Evolutionary conservation across 2,888 invertebrate species (phyloP), one percentile per base, ranked within the genome.

Genomic region (Drosophila prolongata): DNA sequence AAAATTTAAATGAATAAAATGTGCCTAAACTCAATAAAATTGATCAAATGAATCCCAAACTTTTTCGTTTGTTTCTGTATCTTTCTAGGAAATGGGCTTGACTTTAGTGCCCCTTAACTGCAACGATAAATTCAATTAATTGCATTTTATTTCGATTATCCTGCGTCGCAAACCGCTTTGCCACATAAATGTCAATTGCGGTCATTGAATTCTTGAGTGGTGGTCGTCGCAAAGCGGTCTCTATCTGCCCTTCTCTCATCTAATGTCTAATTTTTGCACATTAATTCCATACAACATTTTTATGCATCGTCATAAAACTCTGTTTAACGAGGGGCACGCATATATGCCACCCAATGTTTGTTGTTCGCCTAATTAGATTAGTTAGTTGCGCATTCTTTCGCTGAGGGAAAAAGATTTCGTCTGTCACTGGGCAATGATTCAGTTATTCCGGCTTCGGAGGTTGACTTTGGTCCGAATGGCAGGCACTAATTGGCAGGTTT

Each of bases 91-190:
- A 34, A 14, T 44, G 19, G 50, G 13, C 43, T 54, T 55, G 59
- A 65, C 71, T 62, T 84, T 75, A 84, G 78, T 50, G 76, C 46
- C 68, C 78, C 34, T 40, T 46, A 77, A 86, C 79, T 82, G 83
- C 87, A 87, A 77, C 81, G 77, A 88, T 87, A 88, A 88, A 89
- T 89, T 87, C 80, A 79, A 87, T 84, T 84, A 88, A 89, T 87
- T 89, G 87, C 89, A 89, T 78, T 87, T 80, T 78, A 85, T 83
- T 87, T 85, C 89, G 81, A 88, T 87, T 80, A 84, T 75, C 52
- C 52, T 47, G 27, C 44, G 30, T 35, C 44, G 49, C 30, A n/a
- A 37, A 16, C 64, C 56, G 53, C 53, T 49, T 6, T 11, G 34
- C 57, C 74, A 73, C 56, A 75, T 84, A 83, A 83, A 83, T 79